Conservation (phyloP, 2,888 invertebrate genomes). For the Drosophila putrida region DNA sequence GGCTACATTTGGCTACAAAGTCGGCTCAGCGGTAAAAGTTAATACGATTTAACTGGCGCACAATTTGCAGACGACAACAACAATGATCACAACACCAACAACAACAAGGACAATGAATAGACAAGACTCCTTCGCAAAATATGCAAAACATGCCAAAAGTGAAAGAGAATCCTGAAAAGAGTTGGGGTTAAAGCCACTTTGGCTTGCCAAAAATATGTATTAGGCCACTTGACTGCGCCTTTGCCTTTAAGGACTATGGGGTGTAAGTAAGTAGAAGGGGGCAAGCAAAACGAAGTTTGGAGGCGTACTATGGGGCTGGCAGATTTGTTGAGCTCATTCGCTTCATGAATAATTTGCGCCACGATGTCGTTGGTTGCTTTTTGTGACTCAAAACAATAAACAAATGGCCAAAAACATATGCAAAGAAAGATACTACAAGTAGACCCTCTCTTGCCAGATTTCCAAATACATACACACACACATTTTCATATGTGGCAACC, state of each 20-base stretch:
- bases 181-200: conserved; percentile 60
- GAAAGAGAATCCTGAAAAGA: conserved; percentile 38
- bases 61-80: conserved; percentile 58
- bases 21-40: conserved; percentile 70
- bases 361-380: conserved; percentile 68
- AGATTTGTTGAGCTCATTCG: conserved; percentile 79
- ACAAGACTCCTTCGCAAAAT: conserved; percentile 55
- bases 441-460: conserved; percentile 1
- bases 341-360: conserved; percentile 79
- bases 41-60: conserved; percentile 77
- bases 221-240: conserved; percentile 74
- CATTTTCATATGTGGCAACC: conserved; percentile 22
- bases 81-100: conserved; percentile 14
- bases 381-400: conserved; percentile 69
- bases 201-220: conserved; percentile 75
- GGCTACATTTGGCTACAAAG: conserved; percentile 58
- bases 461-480: not conserved
- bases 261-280: conserved; percentile 1
- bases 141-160: conserved; percentile 67
- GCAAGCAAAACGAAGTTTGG: too few species aligned
- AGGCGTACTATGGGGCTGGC: conserved; percentile 22
- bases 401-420: conserved; percentile 79
- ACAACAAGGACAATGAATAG: conserved; percentile 6
- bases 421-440: conserved; percentile 47
- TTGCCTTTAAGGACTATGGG: conserved; percentile 14